Base-by-base conservation (phyloP, 1,140 invertebrate species). In the Drosophila parvula region DNA sequence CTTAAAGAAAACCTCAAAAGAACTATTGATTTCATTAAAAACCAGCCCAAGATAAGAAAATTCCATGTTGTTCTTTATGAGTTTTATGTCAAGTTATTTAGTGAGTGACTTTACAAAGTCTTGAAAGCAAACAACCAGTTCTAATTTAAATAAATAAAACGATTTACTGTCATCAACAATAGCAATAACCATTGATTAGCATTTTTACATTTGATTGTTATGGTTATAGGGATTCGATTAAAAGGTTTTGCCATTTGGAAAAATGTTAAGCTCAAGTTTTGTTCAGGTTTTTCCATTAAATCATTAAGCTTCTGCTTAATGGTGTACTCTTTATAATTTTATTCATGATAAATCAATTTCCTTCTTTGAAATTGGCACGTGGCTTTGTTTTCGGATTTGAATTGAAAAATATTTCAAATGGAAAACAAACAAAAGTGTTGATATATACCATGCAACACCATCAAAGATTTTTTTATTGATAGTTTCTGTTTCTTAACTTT, bases 251-350 rank as follows among this genome's bases (percentile, higher is more conserved):
- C 16, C n/a, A 10, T 34, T 34, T 34, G 28, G 0, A 18, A 16
- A 12, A 32, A 34, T 11, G 16, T 32, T 38, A 14, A 38, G 12
- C 32, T 32, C 48, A n/a, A 10, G 48, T 50, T 50, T 30, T 14
- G 12, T 50, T 32, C 48, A n/a, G n/a, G 48, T 50, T 50, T 30
- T 50, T 50, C 16, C 48, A 51, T 51, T 51, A 34, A 34, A 34
- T 6, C 10, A 12, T 18, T 34, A 32, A 7, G 16, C 30, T 34
- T 12, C 10, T 34, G 6, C n/a, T 34, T 34, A 18, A 51, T 51
- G 48, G 10, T 34, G 48, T 34, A 11, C 12, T 18, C 18, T 51
- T 0, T 18, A 51, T 51, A 6, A 34, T 45, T 45, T 45, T 27
- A 14, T 27, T 27, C 11, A 18, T 51, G 48, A 18, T 34, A 34